A percentile compares a stretch with the other conserved stretches of the same genome.
phyloP scores from a whole-genome alignment of 2,113 vertebrate genomes.

The Cheirogaleus medius region DNA sequence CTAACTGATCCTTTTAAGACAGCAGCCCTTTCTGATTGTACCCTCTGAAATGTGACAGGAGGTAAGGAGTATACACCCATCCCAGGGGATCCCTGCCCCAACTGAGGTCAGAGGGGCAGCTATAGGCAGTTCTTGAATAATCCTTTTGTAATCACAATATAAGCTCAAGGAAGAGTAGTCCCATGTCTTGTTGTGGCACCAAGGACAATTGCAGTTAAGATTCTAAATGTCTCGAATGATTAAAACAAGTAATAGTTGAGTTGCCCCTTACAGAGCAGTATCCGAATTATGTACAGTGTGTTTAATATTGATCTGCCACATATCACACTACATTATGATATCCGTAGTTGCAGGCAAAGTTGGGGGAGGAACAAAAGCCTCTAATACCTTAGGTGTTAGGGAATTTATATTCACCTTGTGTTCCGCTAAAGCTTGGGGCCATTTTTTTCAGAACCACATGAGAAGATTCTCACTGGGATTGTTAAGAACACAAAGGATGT shows the following conservation, averaged over 20 bases:
- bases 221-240: neutral
- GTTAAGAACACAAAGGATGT: neutral
- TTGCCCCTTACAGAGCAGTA: neutral
- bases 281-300: neutral
- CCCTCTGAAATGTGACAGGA: neutral
- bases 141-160: neutral
- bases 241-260: neutral
- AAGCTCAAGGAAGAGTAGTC: neutral
- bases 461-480: neutral
- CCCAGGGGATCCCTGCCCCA: neutral
- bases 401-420: neutral
- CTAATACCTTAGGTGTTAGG: neutral
- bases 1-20: neutral
- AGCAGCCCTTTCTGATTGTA: neutral
- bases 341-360: neutral
- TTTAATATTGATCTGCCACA: neutral
- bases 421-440: neutral
- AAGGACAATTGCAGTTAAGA: neutral
- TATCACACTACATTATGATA: neutral
- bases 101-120: neutral
- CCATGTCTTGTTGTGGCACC: neutral
- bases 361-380: neutral
- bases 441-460: neutral
- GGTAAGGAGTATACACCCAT: neutral
- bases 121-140: neutral